Evolutionary conservation across 2,113 vertebrate genomes (phyloP), one percentile per base, ranked within the genome.

Genomic region (Myiozetetes cayanensis): DNA sequence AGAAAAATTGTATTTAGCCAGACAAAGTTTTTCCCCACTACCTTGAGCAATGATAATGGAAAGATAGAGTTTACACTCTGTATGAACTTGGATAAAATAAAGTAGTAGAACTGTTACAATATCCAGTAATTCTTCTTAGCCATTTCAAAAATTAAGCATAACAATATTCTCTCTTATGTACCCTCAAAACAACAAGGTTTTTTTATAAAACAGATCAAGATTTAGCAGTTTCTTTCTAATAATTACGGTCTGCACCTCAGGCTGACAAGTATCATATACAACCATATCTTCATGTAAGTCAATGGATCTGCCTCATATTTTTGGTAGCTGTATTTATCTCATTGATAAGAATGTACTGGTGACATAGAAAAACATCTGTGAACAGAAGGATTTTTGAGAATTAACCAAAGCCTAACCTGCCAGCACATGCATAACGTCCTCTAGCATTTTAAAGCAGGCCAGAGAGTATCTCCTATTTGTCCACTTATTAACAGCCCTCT

Each of bases 401-500:
- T 85, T 89, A 66, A 87, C 52, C 21, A 22, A 70, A 65, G 49
- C 27, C 53, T 49, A 22, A 65, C 52, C 65, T 80, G 25, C n/a
- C 1, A 1, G n/a, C 37, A 84, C 16, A 3, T 44, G 22, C 9
- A 28, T 79, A 61, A 78, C 89, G 80, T 94, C 93, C 76, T 89
- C 84, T 66, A 96, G 88, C 88, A 76, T 78, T 96, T 90, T 66
- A 87, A 89, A 94, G 30, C 56, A 78, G 80, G 11, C 73, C 83
- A 70, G 92, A 92, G 83, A 87, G 23, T 62, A 78, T 76, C 56
- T 95, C 80, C 49, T 94, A 49, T 96, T 95, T 96, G 96, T 96
- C 96, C 96, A 96, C 62, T 93, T 96, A 97, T 93, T 93, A 97
- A 89, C 68, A 96, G 39, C 66, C 33, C n/a, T 72, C 66, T 86